Base-by-base conservation (phyloP, 2,888 invertebrate species). In the Drosophila neonasuta region DNA sequence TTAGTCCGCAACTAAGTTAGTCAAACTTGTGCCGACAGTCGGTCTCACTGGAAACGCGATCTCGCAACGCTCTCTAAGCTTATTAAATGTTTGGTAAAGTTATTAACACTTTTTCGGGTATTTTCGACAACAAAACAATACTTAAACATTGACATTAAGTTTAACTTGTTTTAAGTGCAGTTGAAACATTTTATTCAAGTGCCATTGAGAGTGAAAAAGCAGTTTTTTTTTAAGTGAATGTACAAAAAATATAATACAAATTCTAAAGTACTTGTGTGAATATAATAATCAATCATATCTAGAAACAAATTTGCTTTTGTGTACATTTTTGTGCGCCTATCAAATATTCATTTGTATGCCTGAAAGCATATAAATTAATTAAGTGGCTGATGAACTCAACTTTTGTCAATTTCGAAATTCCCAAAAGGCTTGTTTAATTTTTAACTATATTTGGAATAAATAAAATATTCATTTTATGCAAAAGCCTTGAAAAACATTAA, bases 21-120 rank as follows among this genome's bases (percentile, higher is more conserved):
- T 39, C 41, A 24, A 41, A 50, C 20, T 41, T 52, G 13, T 41
- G 52, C 6, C 41, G 24, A 45, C 55, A 55, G 32, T 56, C 24
- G 17, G 54, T 44, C 54, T 65, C 66, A 50, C 60, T 74, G 67
- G 34, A 49, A 59, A 58, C 61, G 75, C 67, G 75, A 78, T 15
- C 29, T 52, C 41, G 11, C 24, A 24, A 3, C 66, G 70, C 36
- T 52, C 64, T 76, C 64, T 76, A 79, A 79, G 75, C 75, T 67
- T 68, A 78, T 78, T 71, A 78, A 67, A 49, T 64, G 64, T 57
- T 79, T 55, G 68, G 62, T 66, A 36, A 57, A 57, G 39, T 46
- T 54, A 39, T 45, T 46, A 29, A 44, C 54, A 11, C 39, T 7
- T 41, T 41, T 41, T 39, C 13, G 13, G 15, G 13, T 6, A n/a